Base-by-base conservation (phyloP, 2,888 invertebrate genomes). In the Craniophora ligustri region DNA sequence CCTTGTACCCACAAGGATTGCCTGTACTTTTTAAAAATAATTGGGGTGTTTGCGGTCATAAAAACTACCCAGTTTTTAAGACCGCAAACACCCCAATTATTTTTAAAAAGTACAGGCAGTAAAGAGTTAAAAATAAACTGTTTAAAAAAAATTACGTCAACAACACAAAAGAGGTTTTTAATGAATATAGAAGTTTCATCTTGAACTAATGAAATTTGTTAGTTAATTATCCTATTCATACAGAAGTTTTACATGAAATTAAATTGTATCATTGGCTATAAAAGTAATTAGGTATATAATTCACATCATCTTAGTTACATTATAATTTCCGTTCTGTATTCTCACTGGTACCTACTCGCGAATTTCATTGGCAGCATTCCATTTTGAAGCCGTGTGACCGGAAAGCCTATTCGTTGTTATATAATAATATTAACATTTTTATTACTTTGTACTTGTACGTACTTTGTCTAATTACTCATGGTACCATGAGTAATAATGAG, bases 321-420 rank as follows among this genome's bases (percentile, higher is more conserved):
- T 66, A 38, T 46, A 49, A 53, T 66, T 55, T 68, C 62, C 66
- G 68, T 58, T 72, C 60, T 75, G 72, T 62, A 57, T 63, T 75
- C 58, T 31, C 58, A 51, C 44, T 59, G 59, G 35, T 45, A 26
- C 26, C 26, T 26, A 53, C 38, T 57, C 32, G 60, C 63, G 19
- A 70, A 66, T 63, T 59, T 50, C 32, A 63, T 66, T 50, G 59
- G 57, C 51, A 57, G 51, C n/a, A n/a, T n/a, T n/a, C 28, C 5
- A 40, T 53, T 64, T 68, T 67, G 53, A 44, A 56, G 49, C 64
- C 73, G 67, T 72, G 72, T 53, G 73, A 73, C 59, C 65, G 59
- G 61, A 47, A 51, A 55, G 42, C 63, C 62, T 63, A 60, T 60
- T 13, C 36, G 51, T 51, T 45, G 53, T 70, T 64, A 58, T 54